phyloP scores from a whole-genome alignment of 2,113 vertebrate genomes.

The Arvicanthis niloticus region DNA sequence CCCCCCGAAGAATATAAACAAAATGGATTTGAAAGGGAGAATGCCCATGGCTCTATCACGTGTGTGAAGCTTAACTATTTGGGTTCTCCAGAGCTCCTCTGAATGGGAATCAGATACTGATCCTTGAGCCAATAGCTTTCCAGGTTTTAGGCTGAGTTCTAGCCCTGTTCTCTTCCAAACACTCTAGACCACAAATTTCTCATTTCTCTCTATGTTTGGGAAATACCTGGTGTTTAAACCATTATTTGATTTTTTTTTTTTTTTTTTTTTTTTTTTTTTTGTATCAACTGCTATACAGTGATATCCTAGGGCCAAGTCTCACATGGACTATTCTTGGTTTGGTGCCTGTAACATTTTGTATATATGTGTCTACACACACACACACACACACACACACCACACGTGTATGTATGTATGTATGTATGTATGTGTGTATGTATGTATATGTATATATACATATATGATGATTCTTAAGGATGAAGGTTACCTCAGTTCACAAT shows the following conservation, averaged over 20 bases:
- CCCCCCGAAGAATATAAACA: background rate
- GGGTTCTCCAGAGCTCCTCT: background rate
- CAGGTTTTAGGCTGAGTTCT: background rate
- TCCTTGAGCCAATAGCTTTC: slow-evolving; percentile 1
- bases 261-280: background rate
- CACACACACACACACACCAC: background rate
- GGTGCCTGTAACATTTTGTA: background rate
- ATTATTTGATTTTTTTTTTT: background rate
- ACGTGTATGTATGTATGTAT: background rate
- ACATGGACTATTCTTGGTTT: background rate
- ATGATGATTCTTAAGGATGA: background rate
- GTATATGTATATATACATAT: background rate
- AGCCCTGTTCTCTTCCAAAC: background rate
- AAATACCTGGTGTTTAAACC: background rate
- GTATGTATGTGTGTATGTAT: background rate
- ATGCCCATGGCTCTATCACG: background rate
- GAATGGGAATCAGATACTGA: background rate
- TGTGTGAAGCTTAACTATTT: background rate
- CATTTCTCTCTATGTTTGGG: background rate
- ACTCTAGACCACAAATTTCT: background rate
- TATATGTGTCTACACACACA: background rate
- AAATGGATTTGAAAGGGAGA: background rate
- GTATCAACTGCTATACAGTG: background rate
- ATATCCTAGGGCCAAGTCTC: background rate
- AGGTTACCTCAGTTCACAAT: background rate